These are phyloP conservation scores for Epinotia demarniana DNA, from an alignment of 2,888 invertebrate species.

Conservation along the genomic window DNA sequence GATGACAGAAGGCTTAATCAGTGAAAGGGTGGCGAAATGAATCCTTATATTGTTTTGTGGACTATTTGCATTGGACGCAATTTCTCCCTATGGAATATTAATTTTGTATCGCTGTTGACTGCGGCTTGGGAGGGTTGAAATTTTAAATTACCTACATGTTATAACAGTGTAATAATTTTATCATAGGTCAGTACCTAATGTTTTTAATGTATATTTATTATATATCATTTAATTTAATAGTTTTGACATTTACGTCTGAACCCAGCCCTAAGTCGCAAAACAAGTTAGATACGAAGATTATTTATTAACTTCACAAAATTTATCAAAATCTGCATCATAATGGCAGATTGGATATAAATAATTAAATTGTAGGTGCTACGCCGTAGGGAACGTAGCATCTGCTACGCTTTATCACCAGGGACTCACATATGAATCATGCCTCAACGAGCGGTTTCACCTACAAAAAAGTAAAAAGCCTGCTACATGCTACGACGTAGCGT, in stretches of 20 bases:
- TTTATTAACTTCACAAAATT: no score
- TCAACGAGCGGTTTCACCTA: no score
- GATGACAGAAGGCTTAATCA: conserved; percentile 29
- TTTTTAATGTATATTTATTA: no score
- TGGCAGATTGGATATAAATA: no score
- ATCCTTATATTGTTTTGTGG: conserved; percentile 27
- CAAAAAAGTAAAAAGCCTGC: no score
- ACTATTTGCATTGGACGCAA: conserved; percentile 11
- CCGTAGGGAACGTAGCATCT: conserved; percentile 27
- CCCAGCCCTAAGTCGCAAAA: no score
- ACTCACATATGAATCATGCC: background rate
- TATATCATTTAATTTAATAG: no score
- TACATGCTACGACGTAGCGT: no score
- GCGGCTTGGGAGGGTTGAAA: conserved; percentile 12
- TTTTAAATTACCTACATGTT: conserved; percentile 19
- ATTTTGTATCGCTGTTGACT: conserved; percentile 14
- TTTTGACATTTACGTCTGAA: no score
- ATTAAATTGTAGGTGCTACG: conserved; percentile 10
- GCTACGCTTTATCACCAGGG: conserved; percentile 4
- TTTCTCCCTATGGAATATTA: conserved; percentile 24
- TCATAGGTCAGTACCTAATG: background rate
- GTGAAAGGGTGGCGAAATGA: conserved; percentile 31
- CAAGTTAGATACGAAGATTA: no score
- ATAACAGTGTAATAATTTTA: background rate
- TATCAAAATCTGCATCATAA: no score